Conservation (phyloP, 2,888 invertebrate species). For the Gasteruption jaculator region DNA sequence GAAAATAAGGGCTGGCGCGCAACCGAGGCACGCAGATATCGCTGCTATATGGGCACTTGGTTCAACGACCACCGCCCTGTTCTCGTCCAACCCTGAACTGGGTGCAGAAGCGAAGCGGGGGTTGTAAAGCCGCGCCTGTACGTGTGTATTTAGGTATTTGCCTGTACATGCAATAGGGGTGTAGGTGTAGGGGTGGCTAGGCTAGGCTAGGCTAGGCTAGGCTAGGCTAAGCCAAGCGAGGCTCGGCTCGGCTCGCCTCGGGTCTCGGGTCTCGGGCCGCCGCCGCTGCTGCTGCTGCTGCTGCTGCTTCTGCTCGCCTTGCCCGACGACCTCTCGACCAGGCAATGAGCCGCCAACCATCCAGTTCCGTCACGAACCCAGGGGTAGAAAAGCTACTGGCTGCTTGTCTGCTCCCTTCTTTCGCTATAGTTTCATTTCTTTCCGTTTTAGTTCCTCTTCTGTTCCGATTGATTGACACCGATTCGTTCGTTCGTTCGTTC, state of each 20-base stretch:
- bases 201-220: slow-evolving; percentile 38
- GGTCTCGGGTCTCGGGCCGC: slow-evolving; percentile 53
- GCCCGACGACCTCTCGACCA: slow-evolving; percentile 34
- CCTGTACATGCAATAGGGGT: slow-evolving; percentile 11
- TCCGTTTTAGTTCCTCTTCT: slow-evolving; percentile 47
- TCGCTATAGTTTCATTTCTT: slow-evolving; percentile 49
- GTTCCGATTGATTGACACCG: slow-evolving; percentile 46
- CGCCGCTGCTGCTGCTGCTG: slow-evolving; percentile 50
- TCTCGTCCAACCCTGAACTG: slow-evolving; percentile 44
- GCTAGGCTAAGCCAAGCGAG: slow-evolving; percentile 43
- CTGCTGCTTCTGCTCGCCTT: no score
- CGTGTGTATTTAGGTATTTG: slow-evolving; percentile 1
- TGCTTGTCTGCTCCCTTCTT: slow-evolving; percentile 57
- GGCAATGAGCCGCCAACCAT: slow-evolving; percentile 30
- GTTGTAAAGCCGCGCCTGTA: slow-evolving; percentile 38
- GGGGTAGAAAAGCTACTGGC: slow-evolving; percentile 58
- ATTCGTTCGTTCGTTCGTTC: no score
- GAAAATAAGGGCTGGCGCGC: no score
- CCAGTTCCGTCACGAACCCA: slow-evolving; percentile 55
- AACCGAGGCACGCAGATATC: slow-evolving; percentile 42
- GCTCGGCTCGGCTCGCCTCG: slow-evolving; percentile 53
- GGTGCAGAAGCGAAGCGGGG: slow-evolving; percentile 22
- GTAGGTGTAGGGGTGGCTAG: slow-evolving; percentile 49
- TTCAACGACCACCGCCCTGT: slow-evolving; percentile 52
- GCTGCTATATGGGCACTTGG: slow-evolving; percentile 39